phyloP scores from a whole-genome alignment of 1,140 invertebrate genomes.

The Caenorhabditis brenneri region DNA sequence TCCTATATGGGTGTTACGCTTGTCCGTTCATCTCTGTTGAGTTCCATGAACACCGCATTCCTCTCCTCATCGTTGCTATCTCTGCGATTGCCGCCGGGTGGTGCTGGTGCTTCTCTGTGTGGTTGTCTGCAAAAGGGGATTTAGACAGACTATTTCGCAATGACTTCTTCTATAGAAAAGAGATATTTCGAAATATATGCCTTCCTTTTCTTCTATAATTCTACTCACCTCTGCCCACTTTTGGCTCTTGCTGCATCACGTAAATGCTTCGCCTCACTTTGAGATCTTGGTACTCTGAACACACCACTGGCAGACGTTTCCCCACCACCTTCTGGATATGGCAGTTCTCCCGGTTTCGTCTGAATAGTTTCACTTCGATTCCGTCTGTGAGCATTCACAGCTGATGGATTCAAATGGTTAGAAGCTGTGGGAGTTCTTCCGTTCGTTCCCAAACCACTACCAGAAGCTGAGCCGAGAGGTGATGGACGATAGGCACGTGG shows the following conservation, averaged over 20 bases:
- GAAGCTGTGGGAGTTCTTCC: background rate
- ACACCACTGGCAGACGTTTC: background rate
- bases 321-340: background rate
- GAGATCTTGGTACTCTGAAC: background rate
- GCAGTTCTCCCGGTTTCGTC: background rate
- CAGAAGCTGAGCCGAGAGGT: background rate
- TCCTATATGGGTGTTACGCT: too few species aligned
- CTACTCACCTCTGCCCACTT: background rate
- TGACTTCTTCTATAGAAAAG: background rate
- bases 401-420: background rate
- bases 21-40: background rate
- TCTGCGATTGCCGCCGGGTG: background rate
- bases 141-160: background rate
- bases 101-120: background rate
- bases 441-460: background rate
- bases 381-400: background rate
- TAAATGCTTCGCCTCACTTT: slow-evolving; percentile 8
- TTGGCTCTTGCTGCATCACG: background rate
- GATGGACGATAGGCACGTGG: background rate
- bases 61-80: background rate
- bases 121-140: background rate
- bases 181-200: background rate
- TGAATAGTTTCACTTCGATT: slow-evolving; percentile 1
- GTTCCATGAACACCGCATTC: background rate
- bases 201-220: background rate